Evolutionary conservation across 2,888 invertebrate genomes (phyloP), one percentile per base, ranked within the genome.

Genomic region (Cephus spinipes): DNA sequence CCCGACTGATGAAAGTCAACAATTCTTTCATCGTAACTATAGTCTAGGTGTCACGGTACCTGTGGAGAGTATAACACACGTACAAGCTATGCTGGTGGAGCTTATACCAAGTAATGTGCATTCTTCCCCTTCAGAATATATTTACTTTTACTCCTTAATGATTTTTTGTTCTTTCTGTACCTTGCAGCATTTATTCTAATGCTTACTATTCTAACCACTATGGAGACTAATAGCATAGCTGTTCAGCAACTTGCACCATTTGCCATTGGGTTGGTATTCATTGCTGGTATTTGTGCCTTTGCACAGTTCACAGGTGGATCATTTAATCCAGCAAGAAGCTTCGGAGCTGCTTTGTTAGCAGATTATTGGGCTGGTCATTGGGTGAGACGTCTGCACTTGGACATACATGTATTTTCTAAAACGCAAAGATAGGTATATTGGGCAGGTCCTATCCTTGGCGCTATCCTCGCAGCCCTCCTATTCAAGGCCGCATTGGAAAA

Each of bases 321-420:
- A 15, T 75, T 75, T 33, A 68, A 75, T 75, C 75, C 75, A 34
- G 75, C 75, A 31, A 69, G 75, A 75, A 75, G 75, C 69, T 69
- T 68, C 35, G 75, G 68, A 35, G 35, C 75, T 11, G 75, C 68
- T 68, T n/a, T 75, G 12, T 32, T 75, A 12, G 75, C 75, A 11
- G n/a, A 69, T 30, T n/a, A 75, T 36, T 75, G 69, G 68, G 12
- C 30, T 33, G 68, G 33, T 55, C 68, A 69, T 75, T 75, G 75
- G 69, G 75, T 75, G 35, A 33, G 69, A 75, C 23, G 15, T 68
- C 55, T 35, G 34, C 34, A 35, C 30, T 35, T 69, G 30, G 30
- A 30, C 35, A 33, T 23, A 32, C n/a, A 4, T 30, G 36, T 33
- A 12, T 69, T 75, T 68, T 75, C 23, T 11, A 23, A 55, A 55